A percentile compares a stretch with the other conserved stretches of the same genome.
Conservation (phyloP, 2,113 vertebrate species). For the Garra rufa region DNA sequence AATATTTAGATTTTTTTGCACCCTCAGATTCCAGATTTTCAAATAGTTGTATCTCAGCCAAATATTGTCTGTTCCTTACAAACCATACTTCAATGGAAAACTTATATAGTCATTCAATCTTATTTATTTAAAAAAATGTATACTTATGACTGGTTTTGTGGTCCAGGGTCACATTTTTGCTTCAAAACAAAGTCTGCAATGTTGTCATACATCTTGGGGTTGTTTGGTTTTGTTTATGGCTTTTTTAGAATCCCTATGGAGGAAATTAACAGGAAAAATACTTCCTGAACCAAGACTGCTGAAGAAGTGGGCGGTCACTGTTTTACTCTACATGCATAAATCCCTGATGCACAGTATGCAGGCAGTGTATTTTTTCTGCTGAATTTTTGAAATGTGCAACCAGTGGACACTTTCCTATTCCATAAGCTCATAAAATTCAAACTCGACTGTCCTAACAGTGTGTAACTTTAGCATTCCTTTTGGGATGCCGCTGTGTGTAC, state of each 20-base stretch:
- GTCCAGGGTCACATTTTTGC: too few relatives aligned
- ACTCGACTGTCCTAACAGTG: background rate
- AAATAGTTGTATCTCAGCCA: too few relatives aligned
- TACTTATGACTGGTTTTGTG: too few relatives aligned
- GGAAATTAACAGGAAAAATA: background rate
- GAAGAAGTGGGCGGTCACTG: background rate
- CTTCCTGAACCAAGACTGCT: background rate
- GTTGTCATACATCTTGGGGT: background rate
- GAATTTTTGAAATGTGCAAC: background rate
- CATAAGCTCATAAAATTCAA: background rate
- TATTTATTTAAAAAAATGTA: too few relatives aligned
- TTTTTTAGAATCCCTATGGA: background rate
- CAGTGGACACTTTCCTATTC: background rate
- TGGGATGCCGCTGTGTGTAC: background rate
- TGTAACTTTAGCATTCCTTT: background rate
- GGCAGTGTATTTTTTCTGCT: background rate
- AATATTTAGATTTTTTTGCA: too few relatives aligned
- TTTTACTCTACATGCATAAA: background rate
- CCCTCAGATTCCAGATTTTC: too few relatives aligned
- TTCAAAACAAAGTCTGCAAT: background rate
- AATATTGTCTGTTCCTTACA: too few relatives aligned
- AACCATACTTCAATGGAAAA: too few relatives aligned
- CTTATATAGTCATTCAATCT: too few relatives aligned
- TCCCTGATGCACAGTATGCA: background rate
- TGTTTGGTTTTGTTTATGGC: background rate